phyloP scores from a whole-genome alignment of 2,888 invertebrate species.

The Gymnocheta viridis region DNA sequence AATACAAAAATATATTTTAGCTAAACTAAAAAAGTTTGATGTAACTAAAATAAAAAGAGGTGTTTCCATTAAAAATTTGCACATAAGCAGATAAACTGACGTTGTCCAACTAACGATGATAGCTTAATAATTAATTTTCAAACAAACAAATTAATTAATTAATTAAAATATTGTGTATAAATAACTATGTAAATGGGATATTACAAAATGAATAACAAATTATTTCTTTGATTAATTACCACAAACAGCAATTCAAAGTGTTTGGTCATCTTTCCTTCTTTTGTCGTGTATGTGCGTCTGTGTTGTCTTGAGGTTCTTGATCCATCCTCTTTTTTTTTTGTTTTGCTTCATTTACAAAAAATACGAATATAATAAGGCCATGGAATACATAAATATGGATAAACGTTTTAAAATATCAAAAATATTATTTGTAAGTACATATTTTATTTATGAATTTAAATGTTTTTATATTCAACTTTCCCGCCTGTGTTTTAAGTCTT shows the following conservation, averaged over 20 bases:
- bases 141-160: constrained; percentile 5
- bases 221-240: not conserved
- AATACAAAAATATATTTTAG: constrained; percentile 1
- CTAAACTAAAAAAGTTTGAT: constrained; percentile 13
- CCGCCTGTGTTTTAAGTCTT: constrained; percentile 59
- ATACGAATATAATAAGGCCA: constrained; percentile 1
- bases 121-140: constrained; percentile 12
- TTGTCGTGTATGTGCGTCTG: not conserved
- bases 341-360: not conserved
- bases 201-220: not conserved
- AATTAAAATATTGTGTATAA: not conserved
- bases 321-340: not conserved
- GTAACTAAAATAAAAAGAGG: constrained; percentile 1
- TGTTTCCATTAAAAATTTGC: not conserved
- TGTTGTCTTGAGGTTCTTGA: not conserved
- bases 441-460: not conserved
- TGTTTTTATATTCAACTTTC: not conserved
- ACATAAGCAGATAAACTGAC: not conserved
- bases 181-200: not conserved
- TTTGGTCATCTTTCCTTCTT: not conserved
- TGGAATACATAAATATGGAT: constrained; percentile 75
- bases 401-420: constrained; percentile 76
- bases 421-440: constrained; percentile 76
- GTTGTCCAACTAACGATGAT: constrained; percentile 25
- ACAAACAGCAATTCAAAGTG: constrained; percentile 3